Evolutionary conservation across 1,140 invertebrate species (phyloP), one percentile per base, ranked within the genome.

Genomic region (Heliconius hermathena): DNA sequence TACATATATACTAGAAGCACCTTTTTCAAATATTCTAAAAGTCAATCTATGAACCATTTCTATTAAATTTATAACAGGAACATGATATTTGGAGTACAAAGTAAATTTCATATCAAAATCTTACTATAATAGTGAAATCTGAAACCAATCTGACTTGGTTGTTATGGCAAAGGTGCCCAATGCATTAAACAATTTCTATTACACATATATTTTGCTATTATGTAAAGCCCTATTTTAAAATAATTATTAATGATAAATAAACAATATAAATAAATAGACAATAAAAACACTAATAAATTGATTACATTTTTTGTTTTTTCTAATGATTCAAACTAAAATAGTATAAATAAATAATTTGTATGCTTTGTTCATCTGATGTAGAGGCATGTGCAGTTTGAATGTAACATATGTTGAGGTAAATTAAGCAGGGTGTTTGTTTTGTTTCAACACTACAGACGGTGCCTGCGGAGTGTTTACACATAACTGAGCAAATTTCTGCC

Each of bases 401-500:
- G 87, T 89, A 77, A 82, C 75, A 80, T 82, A 83, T 83, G 78
- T 77, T 26, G 71, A 74, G 74, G 76, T 71, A 76, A 77, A 75
- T 87, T 90, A 93, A 74, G 87, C 87, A 46, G 85, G 76, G 36
- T 88, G 84, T 76, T 94, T 90, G 71, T 85, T 85, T 54, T 81
- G 84, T 73, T 88, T 86, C 54, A 87, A 80, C 36, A 77, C 72
- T 49, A 84, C 71, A 36, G 85, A 70, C 52, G 78, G 82, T 78
- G 76, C 74, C 73, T 82, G 86, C 3, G 95, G 95, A 74, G 95
- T 95, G 86, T 95, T 95, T 54, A 95, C 94, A 92, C 97, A 98
- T 79, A 98, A 93, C 89, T 97, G 96, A 79, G 97, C 97, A 90
- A 98, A 99, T 89, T 97, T 97, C 87, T 97, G 96, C 82, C 97